Conservation (phyloP, 2,797 vertebrate genomes). For the Xyrichtys novacula region DNA sequence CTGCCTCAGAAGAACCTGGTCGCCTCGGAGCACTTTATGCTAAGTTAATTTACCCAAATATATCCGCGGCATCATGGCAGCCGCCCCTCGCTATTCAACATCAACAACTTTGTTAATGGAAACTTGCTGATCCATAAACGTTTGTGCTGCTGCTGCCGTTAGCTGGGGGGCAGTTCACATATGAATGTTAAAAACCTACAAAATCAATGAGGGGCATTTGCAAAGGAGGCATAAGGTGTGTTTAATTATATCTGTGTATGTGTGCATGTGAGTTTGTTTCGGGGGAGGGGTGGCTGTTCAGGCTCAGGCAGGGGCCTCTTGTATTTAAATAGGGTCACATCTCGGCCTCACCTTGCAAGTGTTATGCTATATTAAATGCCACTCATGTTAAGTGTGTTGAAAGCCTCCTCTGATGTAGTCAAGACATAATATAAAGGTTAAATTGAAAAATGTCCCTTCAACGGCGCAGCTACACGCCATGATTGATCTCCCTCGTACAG, state of each 20-base stretch:
- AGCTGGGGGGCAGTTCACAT: slow-evolving; percentile 92
- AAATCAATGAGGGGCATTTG: slow-evolving; percentile 97
- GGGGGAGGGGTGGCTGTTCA: slow-evolving; percentile 78
- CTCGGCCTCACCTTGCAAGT: slow-evolving; percentile 92
- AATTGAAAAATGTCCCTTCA: slow-evolving; percentile 96
- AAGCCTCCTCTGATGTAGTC: slow-evolving; percentile 87
- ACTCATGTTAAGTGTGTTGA: slow-evolving; percentile 94
- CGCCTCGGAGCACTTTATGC: slow-evolving; percentile 86
- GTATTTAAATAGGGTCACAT: slow-evolving; percentile 99
- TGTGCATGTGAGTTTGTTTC: slow-evolving; percentile 23
- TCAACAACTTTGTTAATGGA: slow-evolving; percentile 96
- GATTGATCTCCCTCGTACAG: slow-evolving; percentile 93
- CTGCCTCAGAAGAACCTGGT: slow-evolving; percentile 62
- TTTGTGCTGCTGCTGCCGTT: slow-evolving; percentile 83
- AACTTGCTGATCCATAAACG: slow-evolving; percentile 97
- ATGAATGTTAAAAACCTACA: slow-evolving; percentile 92
- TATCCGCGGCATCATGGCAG: slow-evolving; percentile 75
- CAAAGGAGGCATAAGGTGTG: slow-evolving; percentile 95
- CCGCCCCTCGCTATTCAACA: slow-evolving; percentile 76
- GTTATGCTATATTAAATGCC: slow-evolving; percentile 99
- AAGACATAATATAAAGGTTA: slow-evolving; percentile 90
- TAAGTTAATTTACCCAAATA: slow-evolving; percentile 93
- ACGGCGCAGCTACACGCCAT: slow-evolving; percentile 82
- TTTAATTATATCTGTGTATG: slow-evolving; percentile 94
- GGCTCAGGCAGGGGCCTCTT: slow-evolving; percentile 72